Conservation (phyloP, 2,888 invertebrate genomes). For the Microctonus aethiopoides region DNA sequence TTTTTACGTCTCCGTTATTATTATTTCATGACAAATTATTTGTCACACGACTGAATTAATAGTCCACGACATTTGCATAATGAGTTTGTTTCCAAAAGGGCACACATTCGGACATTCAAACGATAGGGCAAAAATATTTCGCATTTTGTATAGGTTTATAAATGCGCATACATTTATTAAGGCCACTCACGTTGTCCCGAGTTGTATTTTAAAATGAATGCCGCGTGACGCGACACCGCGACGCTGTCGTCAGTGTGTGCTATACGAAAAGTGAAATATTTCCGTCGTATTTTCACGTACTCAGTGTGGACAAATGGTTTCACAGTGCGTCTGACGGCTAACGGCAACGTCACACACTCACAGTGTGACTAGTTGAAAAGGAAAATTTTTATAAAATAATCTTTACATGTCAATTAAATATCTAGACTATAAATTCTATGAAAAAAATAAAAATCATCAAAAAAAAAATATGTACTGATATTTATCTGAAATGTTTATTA, state of each 20-base stretch:
- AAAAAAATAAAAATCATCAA: no score
- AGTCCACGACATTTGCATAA: slow-evolving; percentile 1
- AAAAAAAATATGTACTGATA: no score
- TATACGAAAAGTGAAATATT: slow-evolving; percentile 68
- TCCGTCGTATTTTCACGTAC: slow-evolving; percentile 65
- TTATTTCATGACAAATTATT: slow-evolving; percentile 1
- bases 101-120: slow-evolving; percentile 4
- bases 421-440: no score
- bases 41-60: not conserved
- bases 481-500: no score
- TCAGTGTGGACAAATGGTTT: slow-evolving; percentile 59
- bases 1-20: slow-evolving; percentile 1
- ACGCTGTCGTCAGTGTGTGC: slow-evolving; percentile 64
- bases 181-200: slow-evolving; percentile 52
- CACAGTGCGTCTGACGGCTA: slow-evolving; percentile 64
- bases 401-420: slow-evolving; percentile 3
- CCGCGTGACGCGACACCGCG: slow-evolving; percentile 64
- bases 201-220: slow-evolving; percentile 63
- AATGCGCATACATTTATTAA: slow-evolving; percentile 66
- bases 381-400: slow-evolving; percentile 9
- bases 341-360: slow-evolving; percentile 46
- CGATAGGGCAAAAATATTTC: slow-evolving; percentile 23
- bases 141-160: slow-evolving; percentile 51
- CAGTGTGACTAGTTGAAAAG: slow-evolving; percentile 7
- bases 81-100: not conserved